phyloP scores from a whole-genome alignment of 2,113 vertebrate genomes.

The Tapirus terrestris region DNA sequence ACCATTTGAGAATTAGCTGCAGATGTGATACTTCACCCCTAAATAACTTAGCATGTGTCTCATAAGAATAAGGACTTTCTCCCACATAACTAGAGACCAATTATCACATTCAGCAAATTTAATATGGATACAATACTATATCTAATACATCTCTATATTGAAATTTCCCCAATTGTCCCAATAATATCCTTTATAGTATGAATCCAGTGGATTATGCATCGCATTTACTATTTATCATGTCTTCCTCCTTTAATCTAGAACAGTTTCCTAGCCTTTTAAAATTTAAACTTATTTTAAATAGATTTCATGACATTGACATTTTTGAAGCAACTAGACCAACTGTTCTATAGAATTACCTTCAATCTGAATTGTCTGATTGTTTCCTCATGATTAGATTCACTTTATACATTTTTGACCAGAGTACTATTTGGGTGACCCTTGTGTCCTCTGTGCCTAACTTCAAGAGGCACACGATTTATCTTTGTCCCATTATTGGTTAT shows the following conservation, averaged over 20 bases:
- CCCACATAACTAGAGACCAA: background rate
- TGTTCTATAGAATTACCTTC: background rate
- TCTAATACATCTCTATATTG: background rate
- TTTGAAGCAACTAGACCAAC: background rate
- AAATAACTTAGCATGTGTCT: background rate
- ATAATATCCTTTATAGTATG: background rate
- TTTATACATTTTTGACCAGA: background rate
- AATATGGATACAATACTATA: background rate
- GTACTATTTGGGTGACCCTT: background rate
- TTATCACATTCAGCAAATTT: background rate
- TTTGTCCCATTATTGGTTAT: constrained; percentile 16
- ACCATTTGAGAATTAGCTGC: background rate
- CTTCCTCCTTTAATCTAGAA: constrained; percentile 29
- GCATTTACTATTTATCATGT: background rate
- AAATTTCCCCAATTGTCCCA: background rate
- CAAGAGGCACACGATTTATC: background rate
- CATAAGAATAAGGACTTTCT: background rate
- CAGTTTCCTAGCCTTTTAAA: background rate
- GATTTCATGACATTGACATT: background rate
- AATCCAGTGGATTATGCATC: background rate
- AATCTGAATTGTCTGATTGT: background rate
- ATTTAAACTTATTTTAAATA: constrained; percentile 35
- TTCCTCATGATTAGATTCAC: background rate
- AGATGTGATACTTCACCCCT: background rate
- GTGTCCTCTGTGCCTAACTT: background rate